These are phyloP conservation scores for Marcusenius ussheri DNA, from an alignment of 2,113 vertebrate species.

Conservation along the genomic window DNA sequence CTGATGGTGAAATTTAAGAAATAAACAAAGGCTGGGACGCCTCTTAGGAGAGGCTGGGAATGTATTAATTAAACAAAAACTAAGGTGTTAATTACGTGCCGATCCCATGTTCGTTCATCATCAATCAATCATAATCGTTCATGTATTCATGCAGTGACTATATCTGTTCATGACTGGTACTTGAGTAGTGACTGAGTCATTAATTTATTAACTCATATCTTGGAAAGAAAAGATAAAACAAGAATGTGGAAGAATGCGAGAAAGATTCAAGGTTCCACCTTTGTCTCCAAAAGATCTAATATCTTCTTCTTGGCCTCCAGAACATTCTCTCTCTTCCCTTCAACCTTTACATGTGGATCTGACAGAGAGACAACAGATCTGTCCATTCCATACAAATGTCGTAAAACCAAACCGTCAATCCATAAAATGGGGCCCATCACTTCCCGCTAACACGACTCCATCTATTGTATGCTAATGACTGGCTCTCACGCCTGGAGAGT, in stretches of 20 bases:
- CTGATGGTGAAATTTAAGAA: too few relatives aligned
- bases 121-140: background rate
- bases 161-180: background rate
- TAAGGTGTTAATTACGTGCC: background rate
- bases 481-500: too few relatives aligned
- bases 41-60: background rate
- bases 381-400: background rate
- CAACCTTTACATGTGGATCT: constrained; percentile 71
- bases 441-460: background rate
- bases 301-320: constrained; percentile 63
- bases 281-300: constrained; percentile 62
- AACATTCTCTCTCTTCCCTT: constrained; percentile 57
- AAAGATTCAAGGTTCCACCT: constrained; percentile 39
- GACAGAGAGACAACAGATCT: background rate
- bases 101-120: background rate
- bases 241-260: background rate
- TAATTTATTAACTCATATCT: background rate
- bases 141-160: background rate
- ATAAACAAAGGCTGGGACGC: too few relatives aligned
- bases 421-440: background rate
- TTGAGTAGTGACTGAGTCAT: background rate
- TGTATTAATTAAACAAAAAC: background rate
- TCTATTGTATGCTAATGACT: background rate
- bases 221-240: background rate
- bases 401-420: background rate